Evolutionary conservation across 1,140 invertebrate genomes (phyloP), one percentile per base, ranked within the genome.

Genomic region (Subanguina moxae): DNA sequence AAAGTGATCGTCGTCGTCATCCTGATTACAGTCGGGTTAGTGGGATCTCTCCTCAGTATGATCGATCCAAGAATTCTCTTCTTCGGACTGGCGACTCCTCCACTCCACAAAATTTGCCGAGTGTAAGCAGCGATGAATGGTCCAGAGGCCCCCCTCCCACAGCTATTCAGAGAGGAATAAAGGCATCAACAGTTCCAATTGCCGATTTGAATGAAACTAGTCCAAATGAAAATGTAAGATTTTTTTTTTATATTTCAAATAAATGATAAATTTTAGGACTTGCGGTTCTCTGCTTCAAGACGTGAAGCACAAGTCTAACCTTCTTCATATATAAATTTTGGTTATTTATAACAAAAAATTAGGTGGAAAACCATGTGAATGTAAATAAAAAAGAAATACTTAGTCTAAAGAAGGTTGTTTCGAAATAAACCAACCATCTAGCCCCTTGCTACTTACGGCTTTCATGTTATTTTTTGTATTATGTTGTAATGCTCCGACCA

Each of bases 281-380:
- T 52, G n/a, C 48, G 48, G 48, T 52, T 25, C n/a, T n/a, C n/a
- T 21, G n/a, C 48, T 52, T 15, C 48, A 7, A 52, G 48, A 52
- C n/a, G 48, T 21, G 48, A 52, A 52, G 48, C 48, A 21, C 48
- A 52, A 52, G 48, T 52, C 23, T 52, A 52, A 52, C n/a, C 15
- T 52, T 19, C 17, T 52, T 52, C 17, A 15, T 52, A 52, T 52
- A 45, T n/a, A 45, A 13, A 45, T n/a, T 45, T 45, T 45, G 11
- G n/a, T n/a, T n/a, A n/a, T n/a, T n/a, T n/a, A n/a, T n/a, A n/a
- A n/a, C 3, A 38, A 38, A 38, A 38, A 38, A 38, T 38, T 38
- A 38, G 32, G 32, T 38, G 3, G 3, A 38, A 38, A 3, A 38
- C n/a, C 3, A 38, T 38, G 32, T 38, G 32, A 38, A 38, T 38